A percentile compares a stretch with the other conserved stretches of the same genome.
Evolutionary conservation across 2,113 vertebrate species (phyloP).

Genomic region (Hippocampus guttulatus): DNA sequence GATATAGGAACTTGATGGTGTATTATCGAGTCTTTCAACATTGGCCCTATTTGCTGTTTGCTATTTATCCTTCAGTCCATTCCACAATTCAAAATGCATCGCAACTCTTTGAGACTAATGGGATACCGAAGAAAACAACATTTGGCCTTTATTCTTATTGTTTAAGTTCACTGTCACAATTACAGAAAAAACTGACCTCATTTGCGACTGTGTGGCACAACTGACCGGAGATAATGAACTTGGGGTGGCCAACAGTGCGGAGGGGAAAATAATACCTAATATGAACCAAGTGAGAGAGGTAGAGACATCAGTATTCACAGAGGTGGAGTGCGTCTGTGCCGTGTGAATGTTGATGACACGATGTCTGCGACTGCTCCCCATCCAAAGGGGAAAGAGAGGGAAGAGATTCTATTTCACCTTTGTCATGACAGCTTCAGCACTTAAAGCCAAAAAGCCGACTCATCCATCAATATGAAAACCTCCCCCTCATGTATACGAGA

Average conservation of each 20-base stretch:
- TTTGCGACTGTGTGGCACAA: slow-evolving; percentile 19
- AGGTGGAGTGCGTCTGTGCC: slow-evolving; percentile 24
- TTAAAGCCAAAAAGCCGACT: slow-evolving; percentile 34
- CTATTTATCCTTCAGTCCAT: slow-evolving; percentile 23
- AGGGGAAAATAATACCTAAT: slow-evolving; percentile 43
- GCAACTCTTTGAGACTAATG: slow-evolving; percentile 10
- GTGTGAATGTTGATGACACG: slow-evolving; percentile 50
- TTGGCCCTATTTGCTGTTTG: slow-evolving; percentile 7
- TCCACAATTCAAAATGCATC: slow-evolving; percentile 17
- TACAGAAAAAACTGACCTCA: slow-evolving; percentile 30
- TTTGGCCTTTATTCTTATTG: neutral
- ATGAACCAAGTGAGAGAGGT: slow-evolving; percentile 37
- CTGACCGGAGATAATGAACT: slow-evolving; percentile 43
- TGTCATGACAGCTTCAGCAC: slow-evolving; percentile 37
- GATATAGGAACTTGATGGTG: slow-evolving; percentile 13
- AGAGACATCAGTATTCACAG: slow-evolving; percentile 52
- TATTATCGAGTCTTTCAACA: slow-evolving; percentile 14
- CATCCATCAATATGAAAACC: slow-evolving; percentile 41
- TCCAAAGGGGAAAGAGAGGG: slow-evolving; percentile 14
- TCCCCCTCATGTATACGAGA: slow-evolving; percentile 4
- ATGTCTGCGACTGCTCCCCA: slow-evolving; percentile 42
- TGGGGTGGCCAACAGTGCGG: slow-evolving; percentile 15
- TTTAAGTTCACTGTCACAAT: slow-evolving; percentile 3
- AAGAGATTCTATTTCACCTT: slow-evolving; percentile 44
- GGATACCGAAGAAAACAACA: slow-evolving; percentile 7